phyloP scores from a whole-genome alignment of 2,113 vertebrate species.

The Cyprinodon tularosa region DNA sequence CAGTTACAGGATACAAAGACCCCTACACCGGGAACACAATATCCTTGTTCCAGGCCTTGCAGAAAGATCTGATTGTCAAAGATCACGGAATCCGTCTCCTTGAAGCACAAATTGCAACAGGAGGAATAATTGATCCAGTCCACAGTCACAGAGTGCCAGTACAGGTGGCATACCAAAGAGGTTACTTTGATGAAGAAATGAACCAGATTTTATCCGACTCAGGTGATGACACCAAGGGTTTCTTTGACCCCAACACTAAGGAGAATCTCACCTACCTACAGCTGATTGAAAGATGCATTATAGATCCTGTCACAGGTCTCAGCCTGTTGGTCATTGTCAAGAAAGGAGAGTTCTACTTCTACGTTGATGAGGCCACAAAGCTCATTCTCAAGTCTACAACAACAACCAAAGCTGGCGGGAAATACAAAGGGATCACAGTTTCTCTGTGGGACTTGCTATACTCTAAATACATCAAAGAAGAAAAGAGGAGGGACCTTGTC shows the following conservation, averaged over 20 bases:
- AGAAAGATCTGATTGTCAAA: conserved; percentile 62
- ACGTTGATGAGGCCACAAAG: conserved; percentile 61
- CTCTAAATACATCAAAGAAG: conserved; percentile 77
- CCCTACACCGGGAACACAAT: conserved; percentile 57
- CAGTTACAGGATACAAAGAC: conserved; percentile 64
- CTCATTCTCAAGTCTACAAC: conserved; percentile 57
- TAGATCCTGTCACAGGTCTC: conserved; percentile 66
- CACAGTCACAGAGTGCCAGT: conserved; percentile 76
- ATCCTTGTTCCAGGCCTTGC: conserved; percentile 63
- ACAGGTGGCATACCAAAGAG: conserved; percentile 81
- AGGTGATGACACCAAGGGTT: conserved; percentile 83
- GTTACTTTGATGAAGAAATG: conserved; percentile 85
- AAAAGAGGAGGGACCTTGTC: conserved; percentile 75
- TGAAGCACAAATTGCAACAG: conserved; percentile 79
- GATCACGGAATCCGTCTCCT: conserved; percentile 60
- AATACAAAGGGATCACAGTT: conserved; percentile 71
- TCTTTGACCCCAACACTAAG: conserved; percentile 80
- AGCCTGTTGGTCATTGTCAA: conserved; percentile 71
- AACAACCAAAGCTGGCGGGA: conserved; percentile 72
- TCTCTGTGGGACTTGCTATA: conserved; percentile 83
- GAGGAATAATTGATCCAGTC: neutral
- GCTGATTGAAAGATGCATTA: conserved; percentile 73
- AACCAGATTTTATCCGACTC: conserved; percentile 78
- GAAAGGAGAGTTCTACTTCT: conserved; percentile 76
- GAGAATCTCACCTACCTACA: conserved; percentile 73